Evolutionary conservation across 2,113 vertebrate genomes (phyloP).

Genomic region (Thermophis baileyi): DNA sequence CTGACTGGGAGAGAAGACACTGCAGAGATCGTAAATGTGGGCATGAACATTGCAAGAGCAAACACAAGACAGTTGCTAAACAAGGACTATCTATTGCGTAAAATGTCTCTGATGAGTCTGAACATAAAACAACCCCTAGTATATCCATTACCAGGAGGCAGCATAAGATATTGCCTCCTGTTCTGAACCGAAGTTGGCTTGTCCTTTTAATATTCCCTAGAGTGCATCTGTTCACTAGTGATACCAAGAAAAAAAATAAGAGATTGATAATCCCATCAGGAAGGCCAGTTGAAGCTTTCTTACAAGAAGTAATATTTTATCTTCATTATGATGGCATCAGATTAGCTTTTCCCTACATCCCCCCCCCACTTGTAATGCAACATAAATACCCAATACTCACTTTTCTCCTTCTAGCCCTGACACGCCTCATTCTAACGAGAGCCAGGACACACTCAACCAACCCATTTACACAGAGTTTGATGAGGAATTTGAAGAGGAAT

Average conservation of each 20-base stretch:
- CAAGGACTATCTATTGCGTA: not conserved
- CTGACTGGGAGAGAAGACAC: not conserved
- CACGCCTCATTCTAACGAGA: constrained; percentile 75
- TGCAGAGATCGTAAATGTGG: not conserved
- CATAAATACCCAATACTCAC: not conserved
- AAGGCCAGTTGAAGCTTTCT: not conserved
- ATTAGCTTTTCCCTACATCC: not conserved
- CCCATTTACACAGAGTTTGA: constrained; percentile 85
- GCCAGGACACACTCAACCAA: constrained; percentile 72
- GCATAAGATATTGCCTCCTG: not conserved
- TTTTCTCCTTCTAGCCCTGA: constrained; percentile 67
- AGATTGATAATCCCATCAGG: not conserved
- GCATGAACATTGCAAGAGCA: not conserved
- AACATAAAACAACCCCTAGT: not conserved
- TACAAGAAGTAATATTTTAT: not conserved
- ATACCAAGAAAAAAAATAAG: not conserved
- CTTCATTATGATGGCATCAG: not conserved
- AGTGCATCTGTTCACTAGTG: not conserved
- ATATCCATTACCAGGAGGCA: not conserved
- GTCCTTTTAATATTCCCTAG: not conserved
- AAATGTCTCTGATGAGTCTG: not conserved
- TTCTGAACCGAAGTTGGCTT: not conserved
- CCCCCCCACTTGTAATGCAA: not conserved
- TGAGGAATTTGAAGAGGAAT: constrained; percentile 85
- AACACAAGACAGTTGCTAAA: not conserved